Base-by-base conservation (phyloP, 2,113 vertebrate species). In the Alligator mississippiensis region DNA sequence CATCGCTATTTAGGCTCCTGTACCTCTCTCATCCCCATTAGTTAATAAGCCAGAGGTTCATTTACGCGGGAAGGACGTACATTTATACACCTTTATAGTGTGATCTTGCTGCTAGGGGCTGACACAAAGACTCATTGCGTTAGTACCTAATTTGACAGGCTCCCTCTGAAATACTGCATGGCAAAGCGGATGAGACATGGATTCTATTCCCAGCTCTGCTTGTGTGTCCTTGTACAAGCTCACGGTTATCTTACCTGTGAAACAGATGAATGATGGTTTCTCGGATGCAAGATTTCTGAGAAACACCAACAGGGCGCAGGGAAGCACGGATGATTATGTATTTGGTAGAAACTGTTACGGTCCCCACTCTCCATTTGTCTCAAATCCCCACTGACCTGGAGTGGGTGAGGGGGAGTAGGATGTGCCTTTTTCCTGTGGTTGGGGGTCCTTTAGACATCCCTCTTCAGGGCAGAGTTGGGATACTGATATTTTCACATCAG, bases 371-470 rank as follows among this genome's bases (percentile, higher is more conserved):
- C 47, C 47, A 47, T 9, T 47, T 47, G 47, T 8, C 7, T 47
- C 47, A 47, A 47, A 47, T 47, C 7, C 57, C 22, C 4, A 30
- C 80, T 54, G 12, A 90, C 8, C 64, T 24, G 3, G 1, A 24
- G 34, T 16, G 15, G 3, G 0, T 1, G n/a, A 1, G 2, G 24
- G 34, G 17, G 16, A 25, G 1, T 0, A 4, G 47, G 2, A 25
- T 66, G 70, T 79, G n/a, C 27, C 30, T 82, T 38, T 34, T 47
- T 9, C 54, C 58, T 68, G 30, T 61, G 5, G 0, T 55, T 0
- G 0, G 2, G 9, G 9, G 62, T 4, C 58, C 28, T 77, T 77
- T 2, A 47, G 30, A 24, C 15, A 55, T 12, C 27, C 64, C 24
- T 14, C 80, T 3, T 0, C 5, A 12, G 70, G 62, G 59, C 54